Percentiles rank a stretch among this genome's conserved stretches.
These are phyloP conservation scores for Thamnophis sirtalis DNA, from an alignment of 2,113 vertebrate species.

Conservation along the genomic window DNA sequence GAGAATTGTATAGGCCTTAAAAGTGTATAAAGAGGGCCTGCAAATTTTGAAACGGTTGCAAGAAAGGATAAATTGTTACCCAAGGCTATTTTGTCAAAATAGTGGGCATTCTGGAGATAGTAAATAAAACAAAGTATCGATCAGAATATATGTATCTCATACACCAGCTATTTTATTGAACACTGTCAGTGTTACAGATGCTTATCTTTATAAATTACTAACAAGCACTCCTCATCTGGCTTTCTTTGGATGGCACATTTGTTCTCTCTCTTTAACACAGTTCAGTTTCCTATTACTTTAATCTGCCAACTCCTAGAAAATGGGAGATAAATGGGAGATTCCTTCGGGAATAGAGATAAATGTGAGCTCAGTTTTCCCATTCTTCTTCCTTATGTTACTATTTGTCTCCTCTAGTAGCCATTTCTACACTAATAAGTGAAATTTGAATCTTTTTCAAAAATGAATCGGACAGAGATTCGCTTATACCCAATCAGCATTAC, in stretches of 20 bases:
- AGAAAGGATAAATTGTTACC: background rate
- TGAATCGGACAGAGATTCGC: background rate
- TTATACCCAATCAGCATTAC: background rate
- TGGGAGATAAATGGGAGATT: background rate
- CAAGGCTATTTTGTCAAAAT: background rate
- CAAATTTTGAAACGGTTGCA: background rate
- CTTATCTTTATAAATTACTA: conserved; percentile 57
- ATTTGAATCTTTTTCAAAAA: background rate
- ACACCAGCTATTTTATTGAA: conserved; percentile 2
- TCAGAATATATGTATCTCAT: background rate
- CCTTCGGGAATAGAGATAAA: background rate
- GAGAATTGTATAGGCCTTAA: background rate
- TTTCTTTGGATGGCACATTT: conserved; percentile 36
- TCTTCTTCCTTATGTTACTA: background rate
- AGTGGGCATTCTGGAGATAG: background rate
- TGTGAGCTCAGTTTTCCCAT: background rate
- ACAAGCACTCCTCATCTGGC: conserved; percentile 45
- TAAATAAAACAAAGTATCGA: background rate
- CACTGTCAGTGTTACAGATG: conserved; percentile 65
- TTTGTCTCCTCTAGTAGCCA: background rate
- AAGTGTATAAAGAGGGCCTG: background rate
- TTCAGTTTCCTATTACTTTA: conserved; percentile 19
- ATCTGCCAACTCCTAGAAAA: background rate
- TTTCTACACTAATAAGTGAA: background rate
- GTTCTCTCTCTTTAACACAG: background rate